Evolutionary conservation across 2,113 vertebrate species (phyloP), one percentile per base, ranked within the genome.

Genomic region (Embiotoca jacksoni): DNA sequence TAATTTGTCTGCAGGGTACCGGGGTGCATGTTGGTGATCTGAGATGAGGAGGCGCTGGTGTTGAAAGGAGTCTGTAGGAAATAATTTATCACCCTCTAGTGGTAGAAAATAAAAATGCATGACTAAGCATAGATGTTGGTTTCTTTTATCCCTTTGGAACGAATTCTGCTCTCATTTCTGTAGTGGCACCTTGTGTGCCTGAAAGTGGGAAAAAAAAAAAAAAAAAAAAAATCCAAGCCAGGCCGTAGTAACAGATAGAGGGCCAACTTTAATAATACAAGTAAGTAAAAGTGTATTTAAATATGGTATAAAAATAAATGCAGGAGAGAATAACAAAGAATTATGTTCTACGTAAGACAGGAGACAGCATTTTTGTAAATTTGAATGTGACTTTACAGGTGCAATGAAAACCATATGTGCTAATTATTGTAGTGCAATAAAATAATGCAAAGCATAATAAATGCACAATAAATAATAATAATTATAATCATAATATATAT

Each of bases 301-400:
- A 97, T 96, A 97, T 97, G 96, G 95, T 98, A 98, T 97, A 99
- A 99, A 99, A 98, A 99, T 98, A 98, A 98, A 98, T 93, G 95
- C 95, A 95, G 94, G 94, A 96, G 95, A 96, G 94, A 95, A 95
- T 94, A 96, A 96, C 95, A 93, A 91, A 95, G 91, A 95, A 94
- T 95, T 94, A 96, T 94, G 94, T 95, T 96, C 93, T 95, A 95
- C 93, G 93, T 85, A 63, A 84, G 93, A 96, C 94, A 90, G 81
- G 85, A 92, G 83, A 91, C 88, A 55, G 79, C 60, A 72, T 89
- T 87, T 83, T 86, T 82, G 82, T 81, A 68, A 81, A 93, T 94
- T 93, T 94, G 88, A 93, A 92, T 92, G 94, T 93, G 95, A 94
- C 91, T 94, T 95, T 93, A 94, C 88, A 89, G 92, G 94, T 95